Conservation (phyloP, 2,797 vertebrate species). For the Percopsis omiscomaycus region DNA sequence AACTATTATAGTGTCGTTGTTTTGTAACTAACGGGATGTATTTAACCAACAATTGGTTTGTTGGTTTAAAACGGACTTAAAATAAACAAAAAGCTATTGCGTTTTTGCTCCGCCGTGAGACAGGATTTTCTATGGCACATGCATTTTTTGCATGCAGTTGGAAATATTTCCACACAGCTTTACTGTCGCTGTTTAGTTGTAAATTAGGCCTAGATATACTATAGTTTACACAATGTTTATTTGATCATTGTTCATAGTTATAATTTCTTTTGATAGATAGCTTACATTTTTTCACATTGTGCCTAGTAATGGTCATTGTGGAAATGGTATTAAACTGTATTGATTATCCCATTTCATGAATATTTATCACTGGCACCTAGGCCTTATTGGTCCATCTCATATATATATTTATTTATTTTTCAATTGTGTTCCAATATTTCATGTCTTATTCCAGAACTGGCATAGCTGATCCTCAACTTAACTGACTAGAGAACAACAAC, state of each 20-base stretch:
- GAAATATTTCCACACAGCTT: slow-evolving; percentile 53
- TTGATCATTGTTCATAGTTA: too few relatives aligned
- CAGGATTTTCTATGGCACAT: slow-evolving; percentile 64
- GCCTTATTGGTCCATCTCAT: slow-evolving; percentile 6
- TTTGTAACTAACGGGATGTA: too few relatives aligned
- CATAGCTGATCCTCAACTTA: slow-evolving; percentile 25
- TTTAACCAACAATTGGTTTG: too few relatives aligned
- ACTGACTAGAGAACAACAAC: slow-evolving; percentile 39
- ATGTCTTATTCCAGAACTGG: slow-evolving; percentile 30
- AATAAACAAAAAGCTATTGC: not conserved
- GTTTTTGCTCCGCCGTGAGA: slow-evolving; percentile 68
- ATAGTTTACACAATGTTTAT: not conserved
- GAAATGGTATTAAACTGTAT: too few relatives aligned
- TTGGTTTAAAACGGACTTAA: too few relatives aligned
- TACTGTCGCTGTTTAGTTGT: slow-evolving; percentile 62
- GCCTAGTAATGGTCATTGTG: too few relatives aligned
- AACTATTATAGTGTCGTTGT: too few relatives aligned
- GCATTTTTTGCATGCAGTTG: slow-evolving; percentile 50
- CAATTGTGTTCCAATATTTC: slow-evolving; percentile 49
- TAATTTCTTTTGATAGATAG: too few relatives aligned
- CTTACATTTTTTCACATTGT: too few relatives aligned
- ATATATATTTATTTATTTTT: not conserved
- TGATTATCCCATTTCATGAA: not conserved
- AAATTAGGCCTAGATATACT: not conserved
- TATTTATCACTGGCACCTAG: not conserved